phyloP scores from a whole-genome alignment of 2,113 vertebrate species.

The Stegostoma tigrinum region DNA sequence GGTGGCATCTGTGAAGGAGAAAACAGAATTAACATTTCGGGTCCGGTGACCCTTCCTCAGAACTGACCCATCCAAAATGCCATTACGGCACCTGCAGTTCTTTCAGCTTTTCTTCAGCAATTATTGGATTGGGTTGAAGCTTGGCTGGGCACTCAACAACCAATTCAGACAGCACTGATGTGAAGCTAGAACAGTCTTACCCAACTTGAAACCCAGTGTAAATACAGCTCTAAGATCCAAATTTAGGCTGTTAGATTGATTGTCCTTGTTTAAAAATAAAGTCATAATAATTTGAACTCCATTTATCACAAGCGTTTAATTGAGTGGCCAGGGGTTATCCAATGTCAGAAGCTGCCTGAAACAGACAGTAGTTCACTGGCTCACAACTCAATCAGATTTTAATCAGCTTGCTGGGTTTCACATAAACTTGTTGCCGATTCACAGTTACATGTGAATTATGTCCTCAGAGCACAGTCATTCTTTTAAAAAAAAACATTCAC shows the following conservation, averaged over 20 bases:
- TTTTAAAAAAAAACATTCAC: neutral
- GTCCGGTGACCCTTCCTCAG: too few relatives aligned
- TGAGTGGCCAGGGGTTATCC: neutral
- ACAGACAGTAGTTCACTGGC: neutral
- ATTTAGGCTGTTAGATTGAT: neutral
- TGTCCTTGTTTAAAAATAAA: neutral
- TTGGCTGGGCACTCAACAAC: neutral
- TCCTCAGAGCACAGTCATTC: neutral
- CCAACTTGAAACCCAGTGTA: neutral
- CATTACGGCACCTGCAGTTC: too few relatives aligned
- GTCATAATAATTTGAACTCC: neutral
- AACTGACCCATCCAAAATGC: too few relatives aligned
- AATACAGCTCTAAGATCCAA: neutral
- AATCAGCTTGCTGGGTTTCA: neutral
- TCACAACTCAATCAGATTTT: neutral
- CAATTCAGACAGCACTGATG: neutral
- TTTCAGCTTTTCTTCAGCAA: too few relatives aligned
- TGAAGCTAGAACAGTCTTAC: neutral
- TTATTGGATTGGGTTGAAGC: neutral
- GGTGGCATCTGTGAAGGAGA: too few relatives aligned
- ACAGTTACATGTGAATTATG: neutral
- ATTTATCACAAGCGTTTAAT: neutral
- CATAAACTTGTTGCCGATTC: neutral
- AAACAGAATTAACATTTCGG: too few relatives aligned
- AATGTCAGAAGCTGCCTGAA: neutral